Evolutionary conservation across 2,113 vertebrate genomes (phyloP).

Genomic region (Strigops habroptila): DNA sequence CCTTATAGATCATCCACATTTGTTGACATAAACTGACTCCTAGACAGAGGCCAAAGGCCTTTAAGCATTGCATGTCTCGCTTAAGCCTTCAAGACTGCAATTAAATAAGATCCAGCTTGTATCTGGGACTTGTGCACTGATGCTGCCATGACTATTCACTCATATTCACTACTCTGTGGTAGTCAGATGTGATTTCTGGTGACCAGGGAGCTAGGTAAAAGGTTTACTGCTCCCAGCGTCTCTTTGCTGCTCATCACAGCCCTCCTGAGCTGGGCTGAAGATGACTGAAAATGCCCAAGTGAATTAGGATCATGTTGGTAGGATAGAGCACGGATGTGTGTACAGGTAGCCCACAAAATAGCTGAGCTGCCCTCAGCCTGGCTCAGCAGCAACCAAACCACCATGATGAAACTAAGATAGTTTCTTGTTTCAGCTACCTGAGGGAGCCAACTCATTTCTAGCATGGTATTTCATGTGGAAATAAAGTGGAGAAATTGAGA

Average conservation of each 20-base stretch:
- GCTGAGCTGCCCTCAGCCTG: neutral
- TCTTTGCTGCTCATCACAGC: neutral
- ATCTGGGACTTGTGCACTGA: neutral
- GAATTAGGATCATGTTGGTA: neutral
- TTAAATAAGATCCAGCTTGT: neutral
- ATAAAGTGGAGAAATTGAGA: neutral
- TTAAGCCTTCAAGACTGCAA: neutral
- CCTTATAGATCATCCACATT: neutral
- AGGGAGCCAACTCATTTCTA: neutral
- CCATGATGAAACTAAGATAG: neutral
- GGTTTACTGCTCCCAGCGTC: neutral
- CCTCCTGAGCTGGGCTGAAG: neutral
- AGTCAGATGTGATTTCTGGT: neutral
- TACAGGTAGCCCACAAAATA: neutral
- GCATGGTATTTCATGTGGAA: neutral
- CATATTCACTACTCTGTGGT: neutral
- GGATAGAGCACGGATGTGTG: accelerated
- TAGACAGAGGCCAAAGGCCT: neutral
- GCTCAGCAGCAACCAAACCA: neutral
- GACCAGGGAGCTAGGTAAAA: neutral
- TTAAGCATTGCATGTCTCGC: neutral
- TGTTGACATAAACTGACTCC: neutral
- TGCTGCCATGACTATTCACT: neutral
- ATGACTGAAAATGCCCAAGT: neutral
- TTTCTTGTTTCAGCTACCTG: neutral